A percentile compares a stretch with the other conserved stretches of the same genome.
Conservation (phyloP, 2,113 vertebrate species). For the Nesoenas mayeri region DNA sequence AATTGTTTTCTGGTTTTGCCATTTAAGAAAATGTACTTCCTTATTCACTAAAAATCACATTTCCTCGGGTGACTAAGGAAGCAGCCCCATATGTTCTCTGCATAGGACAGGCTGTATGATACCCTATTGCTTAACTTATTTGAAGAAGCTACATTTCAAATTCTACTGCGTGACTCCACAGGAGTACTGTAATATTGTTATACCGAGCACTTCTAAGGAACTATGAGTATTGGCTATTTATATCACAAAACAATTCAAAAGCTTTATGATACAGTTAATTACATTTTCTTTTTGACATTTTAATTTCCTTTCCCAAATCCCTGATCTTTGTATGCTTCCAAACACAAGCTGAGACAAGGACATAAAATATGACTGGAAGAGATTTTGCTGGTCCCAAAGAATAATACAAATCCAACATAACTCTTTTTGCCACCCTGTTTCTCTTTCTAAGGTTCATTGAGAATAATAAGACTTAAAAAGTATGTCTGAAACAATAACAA, state of each 20-base stretch:
- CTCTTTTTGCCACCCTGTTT: neutral
- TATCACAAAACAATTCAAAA: neutral
- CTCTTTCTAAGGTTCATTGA: neutral
- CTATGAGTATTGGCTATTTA: neutral
- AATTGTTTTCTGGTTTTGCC: neutral
- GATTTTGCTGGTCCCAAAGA: neutral
- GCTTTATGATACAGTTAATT: neutral
- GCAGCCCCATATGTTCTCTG: neutral
- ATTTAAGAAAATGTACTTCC: neutral
- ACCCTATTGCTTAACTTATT: neutral
- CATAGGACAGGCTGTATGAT: neutral
- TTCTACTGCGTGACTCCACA: neutral
- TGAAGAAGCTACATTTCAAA: neutral
- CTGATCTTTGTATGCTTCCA: neutral
- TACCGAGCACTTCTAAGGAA: neutral
- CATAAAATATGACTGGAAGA: neutral
- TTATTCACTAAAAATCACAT: neutral
- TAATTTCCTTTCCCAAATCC: slow-evolving; percentile 43
- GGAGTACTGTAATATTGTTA: neutral
- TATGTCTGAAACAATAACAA: slow-evolving; percentile 10
- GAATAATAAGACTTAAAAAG: neutral
- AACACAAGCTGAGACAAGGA: neutral
- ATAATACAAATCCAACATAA: neutral
- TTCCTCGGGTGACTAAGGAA: neutral
- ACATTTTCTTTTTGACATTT: slow-evolving; percentile 4